Evolutionary conservation across 2,113 vertebrate genomes (phyloP).

Genomic region (Argyrosomus japonicus): DNA sequence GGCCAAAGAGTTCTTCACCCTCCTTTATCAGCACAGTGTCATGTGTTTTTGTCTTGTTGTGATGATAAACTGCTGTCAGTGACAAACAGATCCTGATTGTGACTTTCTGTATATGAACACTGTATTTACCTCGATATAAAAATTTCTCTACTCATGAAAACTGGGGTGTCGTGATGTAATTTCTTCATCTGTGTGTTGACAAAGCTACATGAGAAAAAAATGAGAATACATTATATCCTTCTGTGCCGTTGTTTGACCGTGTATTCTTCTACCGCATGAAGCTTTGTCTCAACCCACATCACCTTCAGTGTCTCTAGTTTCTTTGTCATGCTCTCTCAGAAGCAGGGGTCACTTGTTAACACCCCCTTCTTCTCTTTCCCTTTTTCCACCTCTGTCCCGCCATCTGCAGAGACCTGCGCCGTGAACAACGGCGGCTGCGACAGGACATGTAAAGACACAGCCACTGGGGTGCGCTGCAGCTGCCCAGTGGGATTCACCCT

Average conservation of each 20-base stretch:
- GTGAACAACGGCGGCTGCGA: slow-evolving; percentile 98
- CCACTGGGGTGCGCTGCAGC: slow-evolving; percentile 97
- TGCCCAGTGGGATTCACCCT: slow-evolving; percentile 97
- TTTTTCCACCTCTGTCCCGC: slow-evolving; percentile 44
- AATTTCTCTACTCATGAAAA: slow-evolving; percentile 12
- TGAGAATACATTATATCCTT: slow-evolving; percentile 15
- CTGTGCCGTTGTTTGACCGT: slow-evolving; percentile 13
- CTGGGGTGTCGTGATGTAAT: slow-evolving; percentile 22
- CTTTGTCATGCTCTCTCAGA: not conserved
- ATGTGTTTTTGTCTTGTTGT: slow-evolving; percentile 28
- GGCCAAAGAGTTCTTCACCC: slow-evolving; percentile 49
- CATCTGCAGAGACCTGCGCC: slow-evolving; percentile 93
- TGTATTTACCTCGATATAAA: not conserved
- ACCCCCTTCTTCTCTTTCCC: slow-evolving; percentile 16
- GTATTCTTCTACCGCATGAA: slow-evolving; percentile 63
- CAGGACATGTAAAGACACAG: slow-evolving; percentile 96
- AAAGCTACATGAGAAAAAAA: slow-evolving; percentile 57
- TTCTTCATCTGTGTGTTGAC: slow-evolving; percentile 36
- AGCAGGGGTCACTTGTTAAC: slow-evolving; percentile 34
- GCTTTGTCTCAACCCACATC: slow-evolving; percentile 56
- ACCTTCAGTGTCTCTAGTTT: slow-evolving; percentile 33
- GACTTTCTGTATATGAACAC: slow-evolving; percentile 15
- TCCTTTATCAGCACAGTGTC: slow-evolving; percentile 45
- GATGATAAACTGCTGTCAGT: slow-evolving; percentile 8
- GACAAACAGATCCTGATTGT: slow-evolving; percentile 10